Base-by-base conservation (phyloP, 2,113 vertebrate species). In the Tichodroma muraria region DNA sequence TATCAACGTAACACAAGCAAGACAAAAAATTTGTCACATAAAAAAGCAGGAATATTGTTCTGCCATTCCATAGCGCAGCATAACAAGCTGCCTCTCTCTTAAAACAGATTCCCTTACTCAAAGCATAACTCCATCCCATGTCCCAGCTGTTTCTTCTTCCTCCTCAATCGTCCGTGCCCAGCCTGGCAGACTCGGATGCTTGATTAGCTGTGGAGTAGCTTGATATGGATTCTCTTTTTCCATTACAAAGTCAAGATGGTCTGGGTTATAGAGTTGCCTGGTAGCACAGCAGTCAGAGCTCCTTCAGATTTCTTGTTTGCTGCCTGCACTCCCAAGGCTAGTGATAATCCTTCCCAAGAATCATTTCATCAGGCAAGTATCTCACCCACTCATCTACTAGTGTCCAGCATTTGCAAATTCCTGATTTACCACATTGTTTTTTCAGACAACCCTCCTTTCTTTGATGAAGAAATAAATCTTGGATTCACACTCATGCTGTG, bases 191-290 rank as follows among this genome's bases (percentile, higher is more conserved):
- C 54, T 72, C 1, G 0, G 54, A 50, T 86, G 77, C 90, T 88
- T 85, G 90, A 90, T 91, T 42, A 75, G 77, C 72, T 88, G 81
- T 85, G 1, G 6, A 84, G 69, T 27, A 93, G 93, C 90, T 93
- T 71, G 40, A 93, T 69, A 79, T 0, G 21, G 69, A 96, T 96
- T 95, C 94, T 91, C 68, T 83, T 88, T 88, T 95, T 90, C 82
- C 71, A 86, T 78, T 80, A 90, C 44, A 11, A 90, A 75, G 89
- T 53, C 52, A 71, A 42, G 75, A n/a, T 17, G 54, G 33, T 40
- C 54, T 52, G 47, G 23, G 53, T 54, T 91, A 47, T 80, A 88
- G 10, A 8, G 22, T 64, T 94, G 71, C 93, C 63, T 64, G 50
- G 38, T 20, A 49, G 64, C 71, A 49, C 9, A 45, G 50, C 0